Conservation (phyloP, 2,113 vertebrate genomes). For the Redunca redunca region DNA sequence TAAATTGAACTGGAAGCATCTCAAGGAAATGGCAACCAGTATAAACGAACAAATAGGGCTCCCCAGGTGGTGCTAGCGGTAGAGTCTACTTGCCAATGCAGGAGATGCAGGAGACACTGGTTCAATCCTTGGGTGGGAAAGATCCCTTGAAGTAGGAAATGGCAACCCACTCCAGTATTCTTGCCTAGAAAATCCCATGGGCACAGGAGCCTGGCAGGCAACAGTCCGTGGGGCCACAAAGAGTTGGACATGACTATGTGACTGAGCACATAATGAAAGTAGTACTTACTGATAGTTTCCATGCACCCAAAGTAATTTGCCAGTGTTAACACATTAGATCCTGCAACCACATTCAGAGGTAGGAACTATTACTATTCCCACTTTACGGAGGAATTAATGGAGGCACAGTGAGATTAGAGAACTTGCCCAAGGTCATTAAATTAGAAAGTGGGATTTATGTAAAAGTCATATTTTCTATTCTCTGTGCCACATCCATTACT, state of each 20-base stretch:
- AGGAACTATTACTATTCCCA: not conserved
- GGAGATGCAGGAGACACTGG: not conserved
- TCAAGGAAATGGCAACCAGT: not conserved
- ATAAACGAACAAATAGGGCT: not conserved
- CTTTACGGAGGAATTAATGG: not conserved
- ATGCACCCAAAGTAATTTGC: not conserved
- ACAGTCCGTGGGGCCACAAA: not conserved
- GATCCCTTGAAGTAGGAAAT: not conserved
- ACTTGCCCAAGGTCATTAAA: not conserved
- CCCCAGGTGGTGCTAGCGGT: not conserved
- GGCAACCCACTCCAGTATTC: not conserved
- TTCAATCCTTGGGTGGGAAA: not conserved
- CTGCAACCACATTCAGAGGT: not conserved
- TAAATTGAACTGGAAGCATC: not conserved
- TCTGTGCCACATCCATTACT: not conserved
- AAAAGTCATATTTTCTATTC: not conserved
- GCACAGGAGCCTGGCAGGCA: not conserved
- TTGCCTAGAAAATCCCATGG: not conserved
- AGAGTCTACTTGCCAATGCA: not conserved
- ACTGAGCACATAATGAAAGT: not conserved
- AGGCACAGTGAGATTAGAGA: not conserved
- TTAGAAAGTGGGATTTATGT: not conserved
- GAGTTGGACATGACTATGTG: not conserved
- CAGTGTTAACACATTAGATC: not conserved
- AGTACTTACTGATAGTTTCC: not conserved